Evolutionary conservation across 1,140 invertebrate species (phyloP).

Genomic region (Ectropis grisescens): DNA sequence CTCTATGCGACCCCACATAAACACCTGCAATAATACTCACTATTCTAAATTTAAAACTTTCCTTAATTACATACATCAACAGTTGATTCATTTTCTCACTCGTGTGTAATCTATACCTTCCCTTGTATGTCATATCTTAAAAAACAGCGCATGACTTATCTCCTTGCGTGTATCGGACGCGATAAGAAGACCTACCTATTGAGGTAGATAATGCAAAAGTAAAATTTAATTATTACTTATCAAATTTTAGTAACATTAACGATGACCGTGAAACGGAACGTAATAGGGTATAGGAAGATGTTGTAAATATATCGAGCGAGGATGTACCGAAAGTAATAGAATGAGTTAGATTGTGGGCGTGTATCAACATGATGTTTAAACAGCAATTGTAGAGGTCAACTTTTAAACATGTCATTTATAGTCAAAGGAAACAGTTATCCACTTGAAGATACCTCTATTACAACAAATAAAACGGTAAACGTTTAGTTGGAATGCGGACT

Average conservation of each 20-base stretch:
- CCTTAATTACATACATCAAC: slow-evolving; percentile 1
- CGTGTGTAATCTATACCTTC: slow-evolving; percentile 4
- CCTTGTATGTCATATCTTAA: slow-evolving; percentile 6
- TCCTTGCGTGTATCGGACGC: slow-evolving; percentile 16
- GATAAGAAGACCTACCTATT: slow-evolving; percentile 17
- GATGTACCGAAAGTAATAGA: too few species aligned
- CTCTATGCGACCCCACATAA: slow-evolving; percentile 18
- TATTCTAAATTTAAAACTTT: slow-evolving; percentile 1
- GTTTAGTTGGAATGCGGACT: too few species aligned
- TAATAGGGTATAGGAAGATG: too few species aligned
- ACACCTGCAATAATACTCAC: slow-evolving; percentile 12
- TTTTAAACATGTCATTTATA: slow-evolving; percentile 6
- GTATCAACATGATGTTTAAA: slow-evolving; percentile 18
- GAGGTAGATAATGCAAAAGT: too few species aligned
- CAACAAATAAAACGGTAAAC: too few species aligned
- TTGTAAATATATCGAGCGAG: too few species aligned
- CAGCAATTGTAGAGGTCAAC: slow-evolving; percentile 14
- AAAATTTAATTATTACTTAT: too few species aligned
- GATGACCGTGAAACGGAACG: too few species aligned
- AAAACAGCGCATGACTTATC: slow-evolving; percentile 18
- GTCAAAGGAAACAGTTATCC: slow-evolving; percentile 5
- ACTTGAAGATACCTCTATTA: too few species aligned
- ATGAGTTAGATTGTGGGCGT: slow-evolving; percentile 12
- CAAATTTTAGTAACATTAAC: too few species aligned
- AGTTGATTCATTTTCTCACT: slow-evolving; percentile 1